phyloP scores from a whole-genome alignment of 2,888 invertebrate genomes.

The Spisula solida region DNA sequence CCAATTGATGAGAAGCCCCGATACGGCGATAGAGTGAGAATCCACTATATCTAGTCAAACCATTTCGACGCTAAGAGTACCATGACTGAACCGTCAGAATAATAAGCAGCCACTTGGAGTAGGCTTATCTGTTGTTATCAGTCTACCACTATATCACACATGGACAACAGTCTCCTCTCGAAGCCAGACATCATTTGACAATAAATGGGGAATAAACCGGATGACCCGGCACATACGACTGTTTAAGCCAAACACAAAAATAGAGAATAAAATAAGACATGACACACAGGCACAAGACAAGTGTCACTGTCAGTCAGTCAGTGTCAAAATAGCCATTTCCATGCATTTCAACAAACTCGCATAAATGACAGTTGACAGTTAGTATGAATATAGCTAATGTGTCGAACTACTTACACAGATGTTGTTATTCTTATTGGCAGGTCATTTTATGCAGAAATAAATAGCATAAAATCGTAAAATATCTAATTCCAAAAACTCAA shows the following conservation, averaged over 20 bases:
- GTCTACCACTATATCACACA: too few species aligned
- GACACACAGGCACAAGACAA: neutral
- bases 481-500: slow-evolving; percentile 31
- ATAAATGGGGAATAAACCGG: too few species aligned
- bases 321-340: neutral
- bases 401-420: neutral
- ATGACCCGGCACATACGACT: neutral
- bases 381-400: neutral
- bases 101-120: too few species aligned
- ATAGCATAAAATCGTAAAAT: neutral
- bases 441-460: slow-evolving; percentile 14
- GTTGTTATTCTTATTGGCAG: neutral
- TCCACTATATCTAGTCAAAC: too few species aligned
- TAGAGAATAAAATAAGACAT: slow-evolving; percentile 9
- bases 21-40: too few species aligned
- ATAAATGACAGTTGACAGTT: neutral
- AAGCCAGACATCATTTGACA: too few species aligned
- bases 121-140: too few species aligned
- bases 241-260: neutral
- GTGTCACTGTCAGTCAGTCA: neutral
- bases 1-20: too few species aligned
- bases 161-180: too few species aligned
- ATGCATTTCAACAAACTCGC: slow-evolving; percentile 1
- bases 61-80: too few species aligned
- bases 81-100: too few species aligned